Evolutionary conservation across 2,797 vertebrate genomes (phyloP), one percentile per base, ranked within the genome.

Genomic region (Mionectes olivaceus): DNA sequence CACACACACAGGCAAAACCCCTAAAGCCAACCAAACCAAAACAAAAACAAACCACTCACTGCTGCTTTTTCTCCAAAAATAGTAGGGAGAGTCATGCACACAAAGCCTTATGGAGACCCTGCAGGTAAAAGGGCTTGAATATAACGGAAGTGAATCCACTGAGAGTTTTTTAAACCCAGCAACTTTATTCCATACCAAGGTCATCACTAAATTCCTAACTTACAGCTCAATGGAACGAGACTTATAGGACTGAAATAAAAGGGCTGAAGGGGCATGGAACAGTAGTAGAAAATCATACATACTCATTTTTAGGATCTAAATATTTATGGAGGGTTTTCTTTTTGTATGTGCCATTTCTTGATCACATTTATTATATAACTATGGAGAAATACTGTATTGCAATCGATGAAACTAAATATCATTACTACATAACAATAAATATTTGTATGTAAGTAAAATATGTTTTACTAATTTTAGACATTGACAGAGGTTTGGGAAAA

Each of bases 311-410:
- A 49, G 35, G 3, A 28, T 53, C 23, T 24, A 18, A 52, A 12
- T 7, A 24, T 57, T 43, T 87, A 25, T 19, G 7, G 22, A 1
- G 5, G 5, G 2, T 0, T 2, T 19, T 37, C 10, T 65, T n/a
- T 88, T 52, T 16, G 1, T 17, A 22, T 64, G 28, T 49, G 4
- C 4, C 5, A 17, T 50, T 47, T 83, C 2, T 1, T 53, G 43
- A 30, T 56, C 9, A 6, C 17, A 30, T 5, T 43, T 23, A 3
- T 55, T 67, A 44, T 11, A 24, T 12, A 10, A 3, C 5, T 47
- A 1, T 52, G 7, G 4, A 67, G 27, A 74, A 50, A 64, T 35
- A 24, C 2, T 44, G 7, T 17, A 13, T 57, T 80, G 86, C 24
- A 47, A 0, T 8, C 67, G 9, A 32, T 86, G 33, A 67, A 83